Conservation (phyloP, 2,797 vertebrate species). For the Silurus aristotelis region DNA sequence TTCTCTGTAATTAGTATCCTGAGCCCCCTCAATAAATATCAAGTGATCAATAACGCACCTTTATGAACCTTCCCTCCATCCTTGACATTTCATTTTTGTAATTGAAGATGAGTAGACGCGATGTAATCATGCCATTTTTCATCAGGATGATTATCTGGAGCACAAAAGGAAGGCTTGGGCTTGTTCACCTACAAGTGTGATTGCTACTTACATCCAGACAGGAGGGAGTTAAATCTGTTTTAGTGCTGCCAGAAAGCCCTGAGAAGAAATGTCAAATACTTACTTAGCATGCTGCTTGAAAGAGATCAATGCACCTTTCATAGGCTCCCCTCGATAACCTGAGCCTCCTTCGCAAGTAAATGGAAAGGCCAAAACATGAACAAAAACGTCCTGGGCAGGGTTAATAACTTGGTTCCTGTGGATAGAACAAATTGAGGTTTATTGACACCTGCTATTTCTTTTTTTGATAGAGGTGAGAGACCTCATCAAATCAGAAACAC, state of each 20-base stretch:
- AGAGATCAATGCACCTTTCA: conserved; percentile 55
- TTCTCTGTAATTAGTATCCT: background rate
- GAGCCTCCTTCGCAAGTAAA: conserved; percentile 48
- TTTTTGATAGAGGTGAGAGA: conserved; percentile 63
- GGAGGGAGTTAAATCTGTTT: conserved; percentile 50
- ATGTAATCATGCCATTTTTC: conserved; percentile 29
- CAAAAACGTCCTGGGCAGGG: conserved; percentile 57
- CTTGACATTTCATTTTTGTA: conserved; percentile 34
- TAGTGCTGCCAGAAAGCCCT: conserved; percentile 32
- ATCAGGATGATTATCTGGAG: conserved; percentile 3
- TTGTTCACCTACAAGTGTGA: background rate
- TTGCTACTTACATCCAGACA: background rate
- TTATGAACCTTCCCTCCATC: background rate
- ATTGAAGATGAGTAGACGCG: conserved; percentile 28
- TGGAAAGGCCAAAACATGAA: conserved; percentile 49
- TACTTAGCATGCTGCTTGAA: conserved; percentile 59
- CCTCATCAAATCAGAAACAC: conserved; percentile 64
- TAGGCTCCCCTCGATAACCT: conserved; percentile 42
- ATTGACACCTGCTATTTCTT: conserved; percentile 72
- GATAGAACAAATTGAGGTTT: conserved; percentile 70
- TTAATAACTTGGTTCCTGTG: conserved; percentile 73
- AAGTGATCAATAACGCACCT: background rate
- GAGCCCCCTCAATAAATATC: conserved; percentile 11
- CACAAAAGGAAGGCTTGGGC: background rate
- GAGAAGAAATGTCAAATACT: conserved; percentile 60